A percentile compares a stretch with the other conserved stretches of the same genome.
These are phyloP conservation scores for Echiichthys vipera DNA, from an alignment of 2,797 vertebrate genomes.

Conservation along the genomic window DNA sequence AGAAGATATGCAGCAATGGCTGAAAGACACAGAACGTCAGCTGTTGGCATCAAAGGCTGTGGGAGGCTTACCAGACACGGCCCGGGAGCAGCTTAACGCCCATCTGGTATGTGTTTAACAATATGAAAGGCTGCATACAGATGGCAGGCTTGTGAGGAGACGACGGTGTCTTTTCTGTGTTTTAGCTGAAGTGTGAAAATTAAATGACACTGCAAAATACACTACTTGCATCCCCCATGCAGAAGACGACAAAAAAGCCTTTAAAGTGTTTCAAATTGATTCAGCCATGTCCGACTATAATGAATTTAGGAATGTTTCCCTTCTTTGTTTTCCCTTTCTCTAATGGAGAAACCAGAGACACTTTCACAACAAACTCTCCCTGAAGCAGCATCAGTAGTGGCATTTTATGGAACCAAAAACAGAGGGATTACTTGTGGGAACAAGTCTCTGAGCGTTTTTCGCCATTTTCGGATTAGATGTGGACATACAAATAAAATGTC, in stretches of 20 bases:
- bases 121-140: constrained; percentile 81
- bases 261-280: constrained; percentile 65
- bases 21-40: constrained; percentile 98
- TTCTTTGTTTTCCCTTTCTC: constrained; percentile 46
- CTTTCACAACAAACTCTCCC: constrained; percentile 26
- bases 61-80: constrained; percentile 98
- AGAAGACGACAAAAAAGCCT: constrained; percentile 46
- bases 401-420: constrained; percentile 45
- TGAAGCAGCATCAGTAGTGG: constrained; percentile 15
- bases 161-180: constrained; percentile 71
- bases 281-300: constrained; percentile 49
- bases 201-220: constrained; percentile 72
- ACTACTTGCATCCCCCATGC: constrained; percentile 32
- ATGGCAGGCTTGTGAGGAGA: constrained; percentile 77
- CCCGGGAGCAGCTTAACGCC: constrained; percentile 95
- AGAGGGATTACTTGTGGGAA: constrained; percentile 45
- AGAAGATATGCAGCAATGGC: constrained; percentile 98
- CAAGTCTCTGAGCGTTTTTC: constrained; percentile 34
- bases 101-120: constrained; percentile 94
- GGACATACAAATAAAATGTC: constrained; percentile 3
- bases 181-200: constrained; percentile 82
- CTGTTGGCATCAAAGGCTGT: constrained; percentile 97
- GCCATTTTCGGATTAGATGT: constrained; percentile 58
- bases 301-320: constrained; percentile 63
- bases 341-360: constrained; percentile 49